Conservation (phyloP, 2,797 vertebrate species). For the Loris lydekkerianus region DNA sequence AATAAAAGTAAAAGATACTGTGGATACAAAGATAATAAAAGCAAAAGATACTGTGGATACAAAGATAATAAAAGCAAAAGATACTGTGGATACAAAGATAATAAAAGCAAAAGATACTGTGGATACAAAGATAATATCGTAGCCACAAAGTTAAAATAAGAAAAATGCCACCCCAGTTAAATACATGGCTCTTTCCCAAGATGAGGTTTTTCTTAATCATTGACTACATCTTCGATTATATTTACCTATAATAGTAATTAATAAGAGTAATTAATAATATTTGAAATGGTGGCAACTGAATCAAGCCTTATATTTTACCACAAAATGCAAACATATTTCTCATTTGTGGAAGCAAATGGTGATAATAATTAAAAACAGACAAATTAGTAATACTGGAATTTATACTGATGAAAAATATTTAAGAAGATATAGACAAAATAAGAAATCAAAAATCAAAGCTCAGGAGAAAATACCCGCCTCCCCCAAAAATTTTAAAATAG, state of each 20-base stretch:
- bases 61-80: conserved; percentile 42
- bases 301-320: conserved; percentile 22
- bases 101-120: conserved; percentile 9
- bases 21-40: not conserved
- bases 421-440: not conserved
- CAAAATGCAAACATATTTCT: conserved; percentile 1
- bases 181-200: not conserved
- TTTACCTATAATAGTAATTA: not conserved
- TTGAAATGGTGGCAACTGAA: conserved; percentile 28
- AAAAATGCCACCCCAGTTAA: conserved; percentile 19
- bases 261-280: not conserved
- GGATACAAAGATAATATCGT: not conserved
- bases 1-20: conserved; percentile 11
- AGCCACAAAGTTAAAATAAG: conserved; percentile 43
- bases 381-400: not conserved
- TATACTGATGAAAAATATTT: not conserved
- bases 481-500: not conserved
- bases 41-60: not conserved
- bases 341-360: not conserved
- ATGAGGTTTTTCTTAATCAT: not conserved
- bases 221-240: not conserved
- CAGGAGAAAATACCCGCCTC: not conserved
- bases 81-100: not conserved
- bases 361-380: not conserved
- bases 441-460: conserved; percentile 14